Evolutionary conservation across 2,797 vertebrate species (phyloP).

Genomic region (Gila robusta): DNA sequence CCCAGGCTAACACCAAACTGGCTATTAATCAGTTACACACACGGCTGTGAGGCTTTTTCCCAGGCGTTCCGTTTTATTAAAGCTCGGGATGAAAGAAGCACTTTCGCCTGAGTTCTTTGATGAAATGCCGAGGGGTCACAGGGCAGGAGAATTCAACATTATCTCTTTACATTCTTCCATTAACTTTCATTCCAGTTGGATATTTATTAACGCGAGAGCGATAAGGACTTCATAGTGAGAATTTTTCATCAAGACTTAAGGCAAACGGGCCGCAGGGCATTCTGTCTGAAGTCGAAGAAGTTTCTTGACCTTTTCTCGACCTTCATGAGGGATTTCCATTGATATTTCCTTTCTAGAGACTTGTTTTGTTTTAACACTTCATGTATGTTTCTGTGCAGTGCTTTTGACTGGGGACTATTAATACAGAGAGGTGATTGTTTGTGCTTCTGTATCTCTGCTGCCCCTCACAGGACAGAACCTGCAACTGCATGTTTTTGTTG

Average conservation of each 20-base stretch:
- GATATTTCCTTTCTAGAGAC: constrained; percentile 33
- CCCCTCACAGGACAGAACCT: constrained; percentile 75
- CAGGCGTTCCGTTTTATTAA: constrained; percentile 37
- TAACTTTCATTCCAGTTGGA: constrained; percentile 43
- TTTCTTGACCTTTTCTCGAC: constrained; percentile 47
- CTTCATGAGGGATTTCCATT: constrained; percentile 34
- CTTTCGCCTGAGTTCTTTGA: constrained; percentile 43
- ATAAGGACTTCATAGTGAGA: constrained; percentile 32
- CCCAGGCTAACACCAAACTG: constrained; percentile 29
- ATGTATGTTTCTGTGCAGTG: constrained; percentile 20
- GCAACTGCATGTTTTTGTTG: constrained; percentile 63
- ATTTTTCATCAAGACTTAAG: constrained; percentile 22
- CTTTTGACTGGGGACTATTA: constrained; percentile 16
- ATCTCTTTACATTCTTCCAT: constrained; percentile 52
- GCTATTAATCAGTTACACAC: constrained; percentile 53
- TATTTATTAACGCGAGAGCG: constrained; percentile 34
- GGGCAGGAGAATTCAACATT: constrained; percentile 33
- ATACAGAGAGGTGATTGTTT: constrained; percentile 22
- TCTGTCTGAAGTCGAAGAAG: constrained; percentile 28
- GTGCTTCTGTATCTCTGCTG: constrained; percentile 79
- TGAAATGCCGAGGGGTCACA: constrained; percentile 27
- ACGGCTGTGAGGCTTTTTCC: constrained; percentile 27
- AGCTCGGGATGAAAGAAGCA: constrained; percentile 37
- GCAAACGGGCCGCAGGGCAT: neutral
- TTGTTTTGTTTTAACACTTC: constrained; percentile 40